phyloP scores from a whole-genome alignment of 1,140 invertebrate genomes.

The Steinernema feltiae region DNA sequence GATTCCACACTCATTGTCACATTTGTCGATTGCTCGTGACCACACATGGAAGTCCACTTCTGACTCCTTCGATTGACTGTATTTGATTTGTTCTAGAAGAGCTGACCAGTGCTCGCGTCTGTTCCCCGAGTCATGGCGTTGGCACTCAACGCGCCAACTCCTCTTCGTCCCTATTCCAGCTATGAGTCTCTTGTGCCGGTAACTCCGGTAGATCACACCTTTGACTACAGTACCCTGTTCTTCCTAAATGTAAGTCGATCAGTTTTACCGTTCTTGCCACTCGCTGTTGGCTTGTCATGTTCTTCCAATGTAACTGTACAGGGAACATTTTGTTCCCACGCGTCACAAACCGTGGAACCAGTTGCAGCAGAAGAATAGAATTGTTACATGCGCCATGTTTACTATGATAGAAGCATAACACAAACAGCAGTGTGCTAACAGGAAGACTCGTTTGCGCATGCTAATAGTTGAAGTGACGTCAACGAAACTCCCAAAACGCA shows the following conservation, averaged over 20 bases:
- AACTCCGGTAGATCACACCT: not conserved
- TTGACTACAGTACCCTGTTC: conserved; percentile 13
- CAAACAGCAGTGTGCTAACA: not conserved
- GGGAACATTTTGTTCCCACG: not conserved
- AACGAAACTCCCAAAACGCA: conserved; percentile 9
- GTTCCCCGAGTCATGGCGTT: not conserved
- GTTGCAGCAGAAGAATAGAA: not conserved
- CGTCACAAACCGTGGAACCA: not conserved
- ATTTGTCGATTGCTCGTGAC: not conserved
- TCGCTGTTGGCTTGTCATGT: not conserved
- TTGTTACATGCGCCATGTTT: conserved; percentile 8
- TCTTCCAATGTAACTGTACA: not conserved
- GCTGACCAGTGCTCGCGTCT: too few relatives aligned
- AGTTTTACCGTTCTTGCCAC: not conserved
- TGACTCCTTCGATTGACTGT: not conserved
- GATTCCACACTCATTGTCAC: conserved; percentile 8
- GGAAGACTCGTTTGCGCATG: conserved; percentile 6
- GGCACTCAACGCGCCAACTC: conserved; percentile 4
- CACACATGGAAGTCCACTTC: not conserved
- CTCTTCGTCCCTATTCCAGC: not conserved
- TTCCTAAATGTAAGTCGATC: not conserved
- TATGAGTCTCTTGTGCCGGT: not conserved
- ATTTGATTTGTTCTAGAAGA: too few relatives aligned
- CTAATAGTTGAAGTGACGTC: conserved; percentile 1
- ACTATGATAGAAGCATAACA: not conserved